Evolutionary conservation across 2,888 invertebrate species (phyloP), one percentile per base, ranked within the genome.

Genomic region (Meliscaeva auricollis): DNA sequence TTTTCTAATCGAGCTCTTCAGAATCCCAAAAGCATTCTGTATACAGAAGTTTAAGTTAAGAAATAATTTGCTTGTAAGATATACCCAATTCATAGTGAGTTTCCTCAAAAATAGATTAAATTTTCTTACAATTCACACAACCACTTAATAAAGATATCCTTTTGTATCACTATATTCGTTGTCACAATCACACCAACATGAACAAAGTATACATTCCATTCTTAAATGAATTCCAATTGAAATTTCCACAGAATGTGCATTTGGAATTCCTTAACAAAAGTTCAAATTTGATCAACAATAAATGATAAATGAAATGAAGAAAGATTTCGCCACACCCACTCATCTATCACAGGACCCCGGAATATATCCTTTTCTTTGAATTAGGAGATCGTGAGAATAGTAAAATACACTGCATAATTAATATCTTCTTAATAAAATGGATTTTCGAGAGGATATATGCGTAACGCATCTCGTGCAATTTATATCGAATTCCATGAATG

Each of bases 381-480:
- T 35, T 20, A 20, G 35, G 8, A 3, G 7, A 35, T 38, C 35
- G 50, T 50, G 3, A 9, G 11, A 58, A 20, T 5, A 20, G 11
- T 13, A 17, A 52, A 54, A 32, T n/a, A n/a, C 48, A 30, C 50
- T 58, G 9, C 20, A 35, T 75, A 54, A 80, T 80, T 62, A 80
- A 81, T 76, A 76, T 58, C 62, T 44, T 44, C 70, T 60, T 48
- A 48, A 48, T 66, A 50, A 66, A 35, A 48, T n/a, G n/a, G n/a
- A 66, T n/a, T 22, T 50, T n/a, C 13, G 2, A 50, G 52, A 68
- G 74, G 46, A 60, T 54, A 58, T 35, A 41, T 52, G 54, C 56
- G 44, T 50, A 22, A 66, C 50, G n/a, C 50, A 66, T 66, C 32
- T 35, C 66, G n/a, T 54, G 17, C 15, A 17, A 46, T 66, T 38